phyloP scores from a whole-genome alignment of 2,797 vertebrate species.

The Leptatherina wallacei region DNA sequence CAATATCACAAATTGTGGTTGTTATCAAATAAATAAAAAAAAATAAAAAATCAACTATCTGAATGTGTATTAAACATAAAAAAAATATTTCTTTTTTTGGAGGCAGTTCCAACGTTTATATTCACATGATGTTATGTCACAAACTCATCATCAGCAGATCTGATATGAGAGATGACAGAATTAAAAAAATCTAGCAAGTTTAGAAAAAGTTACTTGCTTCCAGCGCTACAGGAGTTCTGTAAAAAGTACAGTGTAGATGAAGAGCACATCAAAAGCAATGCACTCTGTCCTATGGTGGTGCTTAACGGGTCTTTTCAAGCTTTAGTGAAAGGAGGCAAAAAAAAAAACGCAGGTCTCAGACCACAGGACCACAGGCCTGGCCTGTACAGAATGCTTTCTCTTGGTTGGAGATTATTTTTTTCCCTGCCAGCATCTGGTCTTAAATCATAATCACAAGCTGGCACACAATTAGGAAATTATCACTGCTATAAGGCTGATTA shows the following conservation, averaged over 20 bases:
- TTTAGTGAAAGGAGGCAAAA: constrained; percentile 72
- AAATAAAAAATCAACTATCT: neutral
- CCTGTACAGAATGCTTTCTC: constrained; percentile 46
- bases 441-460: constrained; percentile 43
- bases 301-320: constrained; percentile 74
- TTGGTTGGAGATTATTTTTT: constrained; percentile 47
- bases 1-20: neutral
- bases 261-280: constrained; percentile 36
- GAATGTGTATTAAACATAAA: neutral
- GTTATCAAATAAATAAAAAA: too few relatives aligned
- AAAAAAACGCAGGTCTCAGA: constrained; percentile 68
- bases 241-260: constrained; percentile 52
- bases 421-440: constrained; percentile 42
- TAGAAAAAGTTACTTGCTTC: constrained; percentile 10
- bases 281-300: constrained; percentile 59
- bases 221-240: constrained; percentile 33
- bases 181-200: constrained; percentile 18
- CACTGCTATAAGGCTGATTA: constrained; percentile 1
- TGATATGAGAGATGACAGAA: neutral
- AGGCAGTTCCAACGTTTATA: neutral
- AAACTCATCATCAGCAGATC: neutral
- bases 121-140: constrained; percentile 1
- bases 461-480: constrained; percentile 46
- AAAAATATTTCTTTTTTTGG: neutral
- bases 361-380: constrained; percentile 73